phyloP scores from a whole-genome alignment of 2,888 invertebrate species.

The Dorcus parallelipipedus region DNA sequence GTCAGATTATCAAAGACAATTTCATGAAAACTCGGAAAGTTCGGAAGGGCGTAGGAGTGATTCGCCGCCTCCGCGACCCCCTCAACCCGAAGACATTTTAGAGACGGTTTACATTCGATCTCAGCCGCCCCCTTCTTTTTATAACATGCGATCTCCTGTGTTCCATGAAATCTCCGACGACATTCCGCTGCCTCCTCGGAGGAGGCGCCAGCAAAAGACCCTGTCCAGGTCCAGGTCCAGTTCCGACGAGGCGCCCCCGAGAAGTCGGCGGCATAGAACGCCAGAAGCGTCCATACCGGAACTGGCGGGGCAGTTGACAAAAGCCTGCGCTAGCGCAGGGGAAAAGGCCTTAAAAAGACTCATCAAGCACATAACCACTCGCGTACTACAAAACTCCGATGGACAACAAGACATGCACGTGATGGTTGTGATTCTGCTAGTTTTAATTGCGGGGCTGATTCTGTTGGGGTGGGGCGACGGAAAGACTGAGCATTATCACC shows the following conservation, averaged over 20 bases:
- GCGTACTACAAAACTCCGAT: constrained; percentile 58
- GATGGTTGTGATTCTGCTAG: constrained; percentile 73
- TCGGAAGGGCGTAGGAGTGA: constrained; percentile 3
- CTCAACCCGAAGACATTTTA: constrained; percentile 46
- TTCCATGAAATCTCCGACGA: constrained; percentile 40
- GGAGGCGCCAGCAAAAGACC: constrained; percentile 50
- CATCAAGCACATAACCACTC: constrained; percentile 61
- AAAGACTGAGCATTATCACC: constrained; percentile 72
- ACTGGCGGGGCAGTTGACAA: constrained; percentile 66
- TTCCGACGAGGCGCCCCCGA: constrained; percentile 25
- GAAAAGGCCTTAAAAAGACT: constrained; percentile 66
- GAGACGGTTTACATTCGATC: constrained; percentile 40
- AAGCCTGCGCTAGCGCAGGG: constrained; percentile 65
- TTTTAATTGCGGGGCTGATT: constrained; percentile 74
- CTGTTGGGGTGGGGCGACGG: constrained; percentile 69
- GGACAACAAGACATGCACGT: constrained; percentile 72
- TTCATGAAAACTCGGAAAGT: neutral
- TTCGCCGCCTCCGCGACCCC: constrained; percentile 35
- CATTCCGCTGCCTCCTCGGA: constrained; percentile 48
- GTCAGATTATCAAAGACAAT: constrained; percentile 9
- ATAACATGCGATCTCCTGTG: constrained; percentile 42
- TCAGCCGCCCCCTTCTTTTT: constrained; percentile 47
- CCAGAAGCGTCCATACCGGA: constrained; percentile 67
- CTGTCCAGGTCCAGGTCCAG: constrained; percentile 39
- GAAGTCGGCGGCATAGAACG: constrained; percentile 36